Base-by-base conservation (phyloP, 2,888 invertebrate genomes). In the Euplagia quadripunctaria region DNA sequence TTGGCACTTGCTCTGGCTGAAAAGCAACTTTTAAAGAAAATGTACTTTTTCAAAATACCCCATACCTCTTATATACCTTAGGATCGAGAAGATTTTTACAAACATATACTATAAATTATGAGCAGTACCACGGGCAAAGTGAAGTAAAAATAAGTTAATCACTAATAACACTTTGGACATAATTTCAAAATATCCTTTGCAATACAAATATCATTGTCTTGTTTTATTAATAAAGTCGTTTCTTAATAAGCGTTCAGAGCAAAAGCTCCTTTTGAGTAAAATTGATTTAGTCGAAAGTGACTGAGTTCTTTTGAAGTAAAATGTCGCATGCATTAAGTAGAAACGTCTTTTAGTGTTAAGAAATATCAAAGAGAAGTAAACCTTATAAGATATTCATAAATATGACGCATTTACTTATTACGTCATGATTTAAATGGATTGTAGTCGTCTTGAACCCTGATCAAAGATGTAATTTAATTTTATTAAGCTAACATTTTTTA, bases 301-400 rank as follows among this genome's bases (percentile, higher is more conserved):
- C 42, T 64, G 20, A 71, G 52, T 75, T 73, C 42, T 67, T 73
- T 74, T 72, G 70, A 74, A 64, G 16, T 63, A n/a, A 68, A 68
- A 71, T 58, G 58, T 61, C 42, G 46, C 68, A n/a, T 68, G 49
- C 14, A 31, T 41, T 74, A 55, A 76, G 66, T 63, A 73, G 61
- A 0, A 70, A 16, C 1, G 72, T 42, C 17, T 52, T 52, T 67
- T 49, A 46, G 11, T 12, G 42, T 9, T 49, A 31, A n/a, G 16
- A 31, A 49, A 49, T 16, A 49, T 66, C 31, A 61, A 20, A 61
- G 31, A 61, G 58, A 49, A 46, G 12, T n/a, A 65, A 1, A 31
- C 31, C 31, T 31, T 20, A 46, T 46, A 14, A 46, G 46, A 46
- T 46, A 46, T 46, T 58, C 17, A 4, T 11, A 58, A 58, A 12